phyloP scores from a whole-genome alignment of 2,888 invertebrate genomes.

The Plusia festucae region DNA sequence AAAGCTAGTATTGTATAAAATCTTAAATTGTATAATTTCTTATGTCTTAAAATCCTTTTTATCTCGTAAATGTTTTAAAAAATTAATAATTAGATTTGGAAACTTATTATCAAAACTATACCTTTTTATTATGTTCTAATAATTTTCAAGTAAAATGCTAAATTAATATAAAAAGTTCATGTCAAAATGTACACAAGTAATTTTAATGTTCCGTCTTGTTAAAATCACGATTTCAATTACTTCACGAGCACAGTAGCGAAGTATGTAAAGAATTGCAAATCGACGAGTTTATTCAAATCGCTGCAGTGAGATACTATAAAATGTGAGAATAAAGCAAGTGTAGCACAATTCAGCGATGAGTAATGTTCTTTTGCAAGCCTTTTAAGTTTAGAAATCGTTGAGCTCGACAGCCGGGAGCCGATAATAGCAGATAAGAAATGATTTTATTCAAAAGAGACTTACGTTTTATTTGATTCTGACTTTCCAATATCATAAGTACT shows the following conservation, averaged over 20 bases:
- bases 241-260: background rate
- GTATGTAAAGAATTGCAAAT: background rate
- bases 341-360: constrained; percentile 2
- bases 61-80: too few relatives aligned
- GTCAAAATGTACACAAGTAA: too few relatives aligned
- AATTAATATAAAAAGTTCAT: too few relatives aligned
- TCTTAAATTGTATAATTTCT: too few relatives aligned
- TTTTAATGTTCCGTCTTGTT: too few relatives aligned
- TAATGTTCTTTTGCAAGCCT: background rate
- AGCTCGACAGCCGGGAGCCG: background rate
- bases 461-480: background rate
- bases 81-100: too few relatives aligned
- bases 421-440: background rate
- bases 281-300: constrained; percentile 4
- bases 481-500: constrained; percentile 1
- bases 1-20: too few relatives aligned
- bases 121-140: too few relatives aligned
- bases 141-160: too few relatives aligned
- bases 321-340: constrained; percentile 4
- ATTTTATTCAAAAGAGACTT: constrained; percentile 3
- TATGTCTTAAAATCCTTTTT: too few relatives aligned
- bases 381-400: constrained; percentile 4
- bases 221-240: background rate
- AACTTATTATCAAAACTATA: too few relatives aligned
- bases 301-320: constrained; percentile 2